Evolutionary conservation across 2,797 vertebrate species (phyloP).

Genomic region (Emys orbicularis): DNA sequence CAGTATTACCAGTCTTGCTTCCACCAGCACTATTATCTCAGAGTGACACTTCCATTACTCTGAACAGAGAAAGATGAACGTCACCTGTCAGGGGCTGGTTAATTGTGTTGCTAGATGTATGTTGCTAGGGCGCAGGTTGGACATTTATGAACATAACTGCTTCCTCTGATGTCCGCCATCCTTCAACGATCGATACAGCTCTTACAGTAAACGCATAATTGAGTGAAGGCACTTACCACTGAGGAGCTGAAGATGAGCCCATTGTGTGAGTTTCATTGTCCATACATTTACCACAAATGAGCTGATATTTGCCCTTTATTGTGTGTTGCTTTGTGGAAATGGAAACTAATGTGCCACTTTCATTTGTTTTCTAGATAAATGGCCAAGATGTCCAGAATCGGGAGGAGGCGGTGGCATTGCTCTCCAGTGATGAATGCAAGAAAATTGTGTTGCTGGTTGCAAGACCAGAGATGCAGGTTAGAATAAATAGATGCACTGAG

Average conservation of each 20-base stretch:
- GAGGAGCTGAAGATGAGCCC: conserved; percentile 80
- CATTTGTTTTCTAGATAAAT: conserved; percentile 92
- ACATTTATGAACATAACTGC: conserved; percentile 91
- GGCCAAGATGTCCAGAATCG: conserved; percentile 94
- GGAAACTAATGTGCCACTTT: conserved; percentile 83
- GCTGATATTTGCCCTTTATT: conserved; percentile 82
- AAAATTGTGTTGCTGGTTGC: conserved; percentile 92
- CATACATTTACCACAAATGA: conserved; percentile 83
- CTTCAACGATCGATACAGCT: conserved; percentile 87
- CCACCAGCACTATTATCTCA: conserved; percentile 92
- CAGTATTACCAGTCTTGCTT: conserved; percentile 84
- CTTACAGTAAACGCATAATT: conserved; percentile 84
- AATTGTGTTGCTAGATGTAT: conserved; percentile 96
- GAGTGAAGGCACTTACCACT: conserved; percentile 84
- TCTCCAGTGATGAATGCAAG: conserved; percentile 91
- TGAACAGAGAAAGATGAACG: conserved; percentile 94
- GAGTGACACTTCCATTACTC: conserved; percentile 97
- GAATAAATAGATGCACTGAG: conserved; percentile 60
- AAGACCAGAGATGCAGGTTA: conserved; percentile 94
- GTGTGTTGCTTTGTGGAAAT: conserved; percentile 80
- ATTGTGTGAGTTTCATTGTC: conserved; percentile 78
- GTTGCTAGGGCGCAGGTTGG: conserved; percentile 86
- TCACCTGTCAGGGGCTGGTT: conserved; percentile 93
- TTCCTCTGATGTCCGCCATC: conserved; percentile 86
- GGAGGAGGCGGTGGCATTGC: conserved; percentile 92